These are phyloP conservation scores for Pterostichus madidus DNA, from an alignment of 2,888 invertebrate species.

Conservation along the genomic window DNA sequence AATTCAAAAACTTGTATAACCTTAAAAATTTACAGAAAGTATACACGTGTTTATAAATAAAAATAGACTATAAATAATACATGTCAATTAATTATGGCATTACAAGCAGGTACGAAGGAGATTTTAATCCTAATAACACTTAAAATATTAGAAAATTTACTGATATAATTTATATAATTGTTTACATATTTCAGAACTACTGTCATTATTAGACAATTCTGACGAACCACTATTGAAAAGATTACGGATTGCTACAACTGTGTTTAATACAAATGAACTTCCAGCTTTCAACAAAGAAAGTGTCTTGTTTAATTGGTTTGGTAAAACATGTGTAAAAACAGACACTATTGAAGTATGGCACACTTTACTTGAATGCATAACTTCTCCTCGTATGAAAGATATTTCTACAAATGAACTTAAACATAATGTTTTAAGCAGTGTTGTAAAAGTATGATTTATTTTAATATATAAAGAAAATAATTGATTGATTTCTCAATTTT, in stretches of 20 bases:
- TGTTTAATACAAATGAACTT: constrained; percentile 71
- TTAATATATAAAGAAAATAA: neutral
- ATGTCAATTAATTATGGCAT: constrained; percentile 29
- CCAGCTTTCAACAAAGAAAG: constrained; percentile 71
- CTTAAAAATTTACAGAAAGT: constrained; percentile 6
- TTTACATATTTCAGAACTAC: constrained; percentile 71
- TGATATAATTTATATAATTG: neutral
- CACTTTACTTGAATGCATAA: constrained; percentile 71
- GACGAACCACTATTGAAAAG: constrained; percentile 72
- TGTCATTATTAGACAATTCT: constrained; percentile 70
- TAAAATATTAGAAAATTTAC: neutral
- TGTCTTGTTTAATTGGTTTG: constrained; percentile 72
- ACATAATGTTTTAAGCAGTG: constrained; percentile 70
- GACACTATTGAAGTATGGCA: constrained; percentile 69
- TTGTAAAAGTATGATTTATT: constrained; percentile 68
- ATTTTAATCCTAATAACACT: neutral
- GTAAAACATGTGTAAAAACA: constrained; percentile 67
- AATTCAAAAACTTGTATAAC: constrained; percentile 21
- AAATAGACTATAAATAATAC: too few relatives aligned
- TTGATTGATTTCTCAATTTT: neutral
- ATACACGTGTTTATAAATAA: constrained; percentile 15
- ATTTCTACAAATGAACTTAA: constrained; percentile 71
- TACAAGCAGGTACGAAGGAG: constrained; percentile 22
- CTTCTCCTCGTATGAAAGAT: constrained; percentile 71
- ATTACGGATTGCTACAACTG: constrained; percentile 73